Percentiles rank a stretch among this genome's conserved stretches.
These are phyloP conservation scores for Hypomecis atomaria DNA, from an alignment of 2,888 invertebrate genomes.

Conservation along the genomic window DNA sequence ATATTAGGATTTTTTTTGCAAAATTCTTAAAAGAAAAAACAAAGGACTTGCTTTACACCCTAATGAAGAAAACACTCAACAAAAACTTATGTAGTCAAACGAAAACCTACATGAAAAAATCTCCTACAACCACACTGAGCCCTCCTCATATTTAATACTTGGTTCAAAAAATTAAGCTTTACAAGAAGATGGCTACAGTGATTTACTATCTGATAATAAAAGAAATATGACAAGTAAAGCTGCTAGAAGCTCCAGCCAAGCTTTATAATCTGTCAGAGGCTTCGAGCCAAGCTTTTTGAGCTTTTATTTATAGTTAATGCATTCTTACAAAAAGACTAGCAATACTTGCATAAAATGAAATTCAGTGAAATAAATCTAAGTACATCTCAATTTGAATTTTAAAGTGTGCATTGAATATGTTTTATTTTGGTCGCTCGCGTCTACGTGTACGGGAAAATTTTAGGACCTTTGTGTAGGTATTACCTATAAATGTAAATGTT, in stretches of 20 bases:
- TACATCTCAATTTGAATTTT: neutral
- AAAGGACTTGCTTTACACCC: too few relatives aligned
- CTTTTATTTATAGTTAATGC: constrained; percentile 15
- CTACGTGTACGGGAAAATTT: too few relatives aligned
- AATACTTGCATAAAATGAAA: constrained; percentile 2
- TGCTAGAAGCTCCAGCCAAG: constrained; percentile 17
- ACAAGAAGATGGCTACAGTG: neutral
- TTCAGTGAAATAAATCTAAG: neutral
- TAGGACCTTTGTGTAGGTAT: too few relatives aligned
- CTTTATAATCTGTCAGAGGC: constrained; percentile 16
- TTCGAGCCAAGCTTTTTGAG: constrained; percentile 16
- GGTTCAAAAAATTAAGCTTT: neutral
- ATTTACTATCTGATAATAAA: neutral
- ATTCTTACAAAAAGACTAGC: constrained; percentile 11
- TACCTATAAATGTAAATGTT: too few relatives aligned
- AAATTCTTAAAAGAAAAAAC: too few relatives aligned
- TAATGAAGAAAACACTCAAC: too few relatives aligned
- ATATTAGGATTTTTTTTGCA: too few relatives aligned
- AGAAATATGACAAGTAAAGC: constrained; percentile 21
- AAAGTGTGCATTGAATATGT: neutral
- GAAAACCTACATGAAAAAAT: too few relatives aligned
- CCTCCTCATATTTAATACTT: too few relatives aligned
- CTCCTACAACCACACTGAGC: too few relatives aligned
- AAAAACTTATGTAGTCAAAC: too few relatives aligned
- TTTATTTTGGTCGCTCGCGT: neutral